Base-by-base conservation (phyloP, 2,888 invertebrate species). In the Cephus pulcher region DNA sequence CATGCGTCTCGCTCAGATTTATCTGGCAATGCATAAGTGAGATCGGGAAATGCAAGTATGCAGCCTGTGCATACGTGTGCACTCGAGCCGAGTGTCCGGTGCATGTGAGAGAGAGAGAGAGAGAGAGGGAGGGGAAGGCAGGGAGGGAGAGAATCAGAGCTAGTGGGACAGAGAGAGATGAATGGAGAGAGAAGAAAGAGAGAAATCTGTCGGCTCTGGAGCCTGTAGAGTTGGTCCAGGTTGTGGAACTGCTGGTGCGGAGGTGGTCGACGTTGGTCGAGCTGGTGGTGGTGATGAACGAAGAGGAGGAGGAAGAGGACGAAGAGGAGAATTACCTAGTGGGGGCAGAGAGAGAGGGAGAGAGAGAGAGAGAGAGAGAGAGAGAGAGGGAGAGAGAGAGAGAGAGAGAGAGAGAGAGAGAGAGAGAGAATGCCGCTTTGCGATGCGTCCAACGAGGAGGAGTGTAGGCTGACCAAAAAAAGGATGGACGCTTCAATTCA, bases 401-500 rank as follows among this genome's bases (percentile, higher is more conserved):
- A 32, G 30, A 30, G 81, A 78, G 83, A 80, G 86, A 82, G 81
- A 83, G 75, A 81, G 81, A 81, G 79, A 73, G 76, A 76, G 85
- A 86, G 81, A 75, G 82, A 83, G 84, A 33, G 33, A 34, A 86
- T 84, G 85, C 84, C 84, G 84, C 82, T 84, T 83, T 6, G 86
- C 83, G 83, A 82, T 84, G 88, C 84, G 85, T 86, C 84, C 84
- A 84, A 88, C 88, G 86, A 85, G 84, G 87, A 86, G 85, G 84
- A 82, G 80, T 82, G 82, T 86, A 86, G 85, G 86, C 90, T 91
- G 91, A 90, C 91, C 90, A 88, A 91, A 91, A 89, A 89, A 88
- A 82, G 88, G 88, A 89, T 84, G 89, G 89, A 88, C 89, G 91
- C 90, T 91, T 89, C 90, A 91, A 91, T 91, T 91, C 91, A 91